Evolutionary conservation across 1,140 invertebrate genomes (phyloP), one percentile per base, ranked within the genome.

Genomic region (Hyposmocoma kahamanoa): DNA sequence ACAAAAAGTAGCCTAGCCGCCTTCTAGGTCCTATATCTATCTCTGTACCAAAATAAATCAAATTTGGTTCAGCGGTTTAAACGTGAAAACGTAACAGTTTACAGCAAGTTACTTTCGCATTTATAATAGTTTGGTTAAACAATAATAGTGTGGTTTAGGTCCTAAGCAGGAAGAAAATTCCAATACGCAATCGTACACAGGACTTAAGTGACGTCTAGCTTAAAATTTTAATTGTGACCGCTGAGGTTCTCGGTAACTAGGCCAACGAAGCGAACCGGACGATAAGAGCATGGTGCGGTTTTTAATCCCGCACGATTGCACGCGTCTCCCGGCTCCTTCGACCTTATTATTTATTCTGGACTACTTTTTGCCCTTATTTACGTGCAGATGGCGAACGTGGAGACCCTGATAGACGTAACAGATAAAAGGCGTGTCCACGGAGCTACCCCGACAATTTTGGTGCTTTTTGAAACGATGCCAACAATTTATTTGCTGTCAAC

Each of bases 391-490:
- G 50, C 32, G 56, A 61, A 67, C 62, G 62, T 68, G 49, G 63
- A 71, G 62, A 39, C 56, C 53, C 53, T 80, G 72, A 77, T 79
- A 72, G 75, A 77, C 76, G 76, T 72, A 69, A 84, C 81, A 84
- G 72, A 77, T 79, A 82, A 82, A 82, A 81, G 76, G 81, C 81
- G 80, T 73, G 67, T 58, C 76, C 62, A 64, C 52, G 64, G 56
- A 73, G 59, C 53, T 58, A 65, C 66, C 58, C 67, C 50, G 67
- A 61, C 69, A 66, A 68, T 82, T 80, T 80, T 59, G 62, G 66
- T 59, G 64, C 69, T 74, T 79, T 74, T 82, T 77, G 73, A 80
- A 72, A 73, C 71, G 64, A 72, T 64, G 62, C 69, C 70, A 73
- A 69, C 76, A 70, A 82, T 82, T 80, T 81, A 80, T 82, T 74